Evolutionary conservation across 2,797 vertebrate genomes (phyloP).

Genomic region (Sebastes glaucus): DNA sequence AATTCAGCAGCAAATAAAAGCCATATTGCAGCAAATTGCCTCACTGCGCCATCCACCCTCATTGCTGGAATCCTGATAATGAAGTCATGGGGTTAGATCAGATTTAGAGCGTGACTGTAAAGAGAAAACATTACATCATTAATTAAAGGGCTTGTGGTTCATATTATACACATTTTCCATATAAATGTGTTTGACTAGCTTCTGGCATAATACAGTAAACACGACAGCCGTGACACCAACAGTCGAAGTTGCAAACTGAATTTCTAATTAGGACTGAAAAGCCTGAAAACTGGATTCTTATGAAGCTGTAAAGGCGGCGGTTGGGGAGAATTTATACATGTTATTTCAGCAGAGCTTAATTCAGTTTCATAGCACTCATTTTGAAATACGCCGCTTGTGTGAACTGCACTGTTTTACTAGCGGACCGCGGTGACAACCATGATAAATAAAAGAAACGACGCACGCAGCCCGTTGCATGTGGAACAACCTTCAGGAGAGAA

Average conservation of each 20-base stretch:
- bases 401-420: slow-evolving; percentile 63
- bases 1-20: slow-evolving; percentile 66
- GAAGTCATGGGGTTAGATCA: slow-evolving; percentile 60
- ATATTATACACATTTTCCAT: slow-evolving; percentile 32
- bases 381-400: slow-evolving; percentile 46
- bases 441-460: slow-evolving; percentile 59
- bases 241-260: slow-evolving; percentile 29
- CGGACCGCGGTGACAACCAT: slow-evolving; percentile 39
- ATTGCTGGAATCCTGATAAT: slow-evolving; percentile 50
- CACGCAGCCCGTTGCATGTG: not conserved
- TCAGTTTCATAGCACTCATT: slow-evolving; percentile 51
- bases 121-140: slow-evolving; percentile 52
- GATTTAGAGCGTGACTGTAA: slow-evolving; percentile 20
- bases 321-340: slow-evolving; percentile 39
- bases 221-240: slow-evolving; percentile 18
- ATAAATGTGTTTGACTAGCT: slow-evolving; percentile 48
- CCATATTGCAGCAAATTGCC: slow-evolving; percentile 53
- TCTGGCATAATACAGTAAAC: slow-evolving; percentile 18
- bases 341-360: slow-evolving; percentile 41
- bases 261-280: slow-evolving; percentile 5
- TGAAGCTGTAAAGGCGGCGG: slow-evolving; percentile 29
- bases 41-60: slow-evolving; percentile 42
- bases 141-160: slow-evolving; percentile 36
- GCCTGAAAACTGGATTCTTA: not conserved
- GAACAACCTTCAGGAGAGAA: slow-evolving; percentile 37